Evolutionary conservation across 1,140 invertebrate species (phyloP).

Genomic region (Grapholita molesta): DNA sequence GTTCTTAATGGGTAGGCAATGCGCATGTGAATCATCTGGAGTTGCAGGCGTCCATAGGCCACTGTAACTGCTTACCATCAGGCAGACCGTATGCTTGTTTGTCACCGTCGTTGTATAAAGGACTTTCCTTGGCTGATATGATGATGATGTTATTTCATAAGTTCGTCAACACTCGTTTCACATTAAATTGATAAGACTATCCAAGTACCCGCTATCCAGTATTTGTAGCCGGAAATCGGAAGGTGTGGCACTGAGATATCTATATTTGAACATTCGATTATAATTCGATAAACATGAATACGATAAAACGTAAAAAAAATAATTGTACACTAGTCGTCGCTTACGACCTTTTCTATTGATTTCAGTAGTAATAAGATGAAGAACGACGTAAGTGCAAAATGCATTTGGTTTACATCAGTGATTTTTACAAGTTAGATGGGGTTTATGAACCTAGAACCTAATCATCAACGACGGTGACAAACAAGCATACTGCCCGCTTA

Average conservation of each 20-base stretch:
- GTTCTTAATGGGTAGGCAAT: too few relatives aligned
- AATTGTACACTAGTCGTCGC: background rate
- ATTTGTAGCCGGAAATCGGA: conserved; percentile 8
- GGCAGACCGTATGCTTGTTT: too few relatives aligned
- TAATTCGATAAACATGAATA: background rate
- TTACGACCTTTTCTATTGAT: background rate
- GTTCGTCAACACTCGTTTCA: background rate
- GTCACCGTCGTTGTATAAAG: too few relatives aligned
- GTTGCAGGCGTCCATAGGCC: too few relatives aligned
- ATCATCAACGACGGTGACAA: too few relatives aligned
- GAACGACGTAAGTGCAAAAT: background rate
- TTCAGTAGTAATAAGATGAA: background rate
- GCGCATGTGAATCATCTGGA: too few relatives aligned
- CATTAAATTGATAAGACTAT: conserved; percentile 5
- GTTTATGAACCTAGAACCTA: background rate
- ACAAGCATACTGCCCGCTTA: too few relatives aligned
- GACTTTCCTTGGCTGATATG: too few relatives aligned
- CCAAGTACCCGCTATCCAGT: background rate
- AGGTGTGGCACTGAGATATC: conserved; percentile 4
- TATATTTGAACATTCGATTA: background rate
- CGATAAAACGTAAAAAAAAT: background rate
- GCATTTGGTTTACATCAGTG: background rate
- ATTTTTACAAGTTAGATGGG: too few relatives aligned
- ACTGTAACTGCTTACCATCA: too few relatives aligned
- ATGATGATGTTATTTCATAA: too few relatives aligned